Evolutionary conservation across 1,140 invertebrate genomes (phyloP).

Genomic region (Papilio helenus): DNA sequence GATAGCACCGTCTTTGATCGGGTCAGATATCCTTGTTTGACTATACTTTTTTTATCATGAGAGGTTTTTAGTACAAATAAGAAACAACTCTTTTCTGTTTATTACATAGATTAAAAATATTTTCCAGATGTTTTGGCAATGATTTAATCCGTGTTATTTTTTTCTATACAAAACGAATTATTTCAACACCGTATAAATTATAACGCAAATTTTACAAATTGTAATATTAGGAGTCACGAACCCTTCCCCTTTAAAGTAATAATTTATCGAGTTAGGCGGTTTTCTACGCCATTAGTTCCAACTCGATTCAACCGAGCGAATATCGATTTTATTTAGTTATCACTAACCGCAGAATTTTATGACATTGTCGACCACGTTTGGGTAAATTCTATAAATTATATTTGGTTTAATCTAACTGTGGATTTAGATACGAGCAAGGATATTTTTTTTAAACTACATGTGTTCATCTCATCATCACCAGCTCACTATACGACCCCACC

Average conservation of each 20-base stretch:
- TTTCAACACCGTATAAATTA: neutral
- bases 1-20: too few relatives aligned
- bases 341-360: slow-evolving; percentile 3
- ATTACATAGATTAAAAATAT: too few relatives aligned
- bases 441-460: too few relatives aligned
- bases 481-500: too few relatives aligned
- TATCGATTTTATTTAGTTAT: slow-evolving; percentile 53
- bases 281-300: slow-evolving; percentile 50
- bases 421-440: neutral
- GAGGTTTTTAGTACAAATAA: too few relatives aligned
- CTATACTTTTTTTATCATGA: too few relatives aligned
- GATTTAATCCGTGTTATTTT: too few relatives aligned
- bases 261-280: slow-evolving; percentile 52
- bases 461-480: too few relatives aligned
- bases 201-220: slow-evolving; percentile 10
- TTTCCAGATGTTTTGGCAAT: too few relatives aligned
- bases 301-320: slow-evolving; percentile 38
- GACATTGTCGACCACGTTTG: slow-evolving; percentile 16
- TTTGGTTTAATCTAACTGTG: neutral
- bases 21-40: too few relatives aligned
- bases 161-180: too few relatives aligned
- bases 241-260: slow-evolving; percentile 29
- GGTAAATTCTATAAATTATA: neutral
- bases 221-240: slow-evolving; percentile 8
- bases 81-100: too few relatives aligned